Conservation (phyloP, 2,888 invertebrate species). For the Odontocolon sp. region DNA sequence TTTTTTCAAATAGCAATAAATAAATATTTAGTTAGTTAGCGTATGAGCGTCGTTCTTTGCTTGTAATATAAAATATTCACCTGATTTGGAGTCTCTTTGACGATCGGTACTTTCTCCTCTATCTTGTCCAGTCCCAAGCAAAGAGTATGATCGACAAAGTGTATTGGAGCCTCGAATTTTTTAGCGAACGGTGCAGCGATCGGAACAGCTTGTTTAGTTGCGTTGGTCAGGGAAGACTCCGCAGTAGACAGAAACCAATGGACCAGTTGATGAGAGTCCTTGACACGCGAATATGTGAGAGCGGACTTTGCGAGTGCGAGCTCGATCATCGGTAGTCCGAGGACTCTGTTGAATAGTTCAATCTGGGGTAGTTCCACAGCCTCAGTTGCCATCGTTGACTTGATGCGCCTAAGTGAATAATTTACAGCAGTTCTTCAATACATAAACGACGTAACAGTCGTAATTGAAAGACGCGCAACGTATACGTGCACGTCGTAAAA, state of each 20-base stretch:
- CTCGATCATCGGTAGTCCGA: constrained; percentile 74
- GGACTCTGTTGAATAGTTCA: constrained; percentile 73
- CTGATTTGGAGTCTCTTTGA: constrained; percentile 84
- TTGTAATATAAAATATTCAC: constrained; percentile 60
- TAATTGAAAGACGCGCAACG: neutral
- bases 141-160: constrained; percentile 85
- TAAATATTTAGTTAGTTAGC: neutral
- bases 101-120: constrained; percentile 86
- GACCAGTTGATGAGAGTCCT: constrained; percentile 78
- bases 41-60: neutral
- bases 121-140: constrained; percentile 86
- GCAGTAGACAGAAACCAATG: constrained; percentile 85
- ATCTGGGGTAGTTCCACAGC: constrained; percentile 70
- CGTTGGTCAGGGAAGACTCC: constrained; percentile 82
- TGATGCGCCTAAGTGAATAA: too few relatives aligned
- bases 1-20: neutral
- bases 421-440: neutral
- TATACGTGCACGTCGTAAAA: too few relatives aligned
- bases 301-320: constrained; percentile 72
- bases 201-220: constrained; percentile 82
- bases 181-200: constrained; percentile 84
- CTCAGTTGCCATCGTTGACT: constrained; percentile 60
- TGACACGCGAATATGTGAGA: constrained; percentile 73
- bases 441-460: neutral
- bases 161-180: constrained; percentile 82